phyloP scores from a whole-genome alignment of 2,797 vertebrate species.

The Babyrousa celebensis region DNA sequence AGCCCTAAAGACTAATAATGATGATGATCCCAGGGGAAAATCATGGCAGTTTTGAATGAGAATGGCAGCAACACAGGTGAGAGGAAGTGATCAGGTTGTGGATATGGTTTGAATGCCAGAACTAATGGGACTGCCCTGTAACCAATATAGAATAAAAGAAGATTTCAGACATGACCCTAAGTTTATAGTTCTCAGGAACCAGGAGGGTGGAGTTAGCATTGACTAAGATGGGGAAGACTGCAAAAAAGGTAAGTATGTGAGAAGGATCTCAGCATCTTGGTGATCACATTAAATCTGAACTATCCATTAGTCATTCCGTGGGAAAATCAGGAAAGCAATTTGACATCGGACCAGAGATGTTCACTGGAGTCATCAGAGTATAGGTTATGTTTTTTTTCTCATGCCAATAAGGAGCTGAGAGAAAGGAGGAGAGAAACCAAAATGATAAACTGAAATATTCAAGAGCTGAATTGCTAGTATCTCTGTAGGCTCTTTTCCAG shows the following conservation, averaged over 20 bases:
- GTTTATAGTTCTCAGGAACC: neutral
- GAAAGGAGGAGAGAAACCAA: neutral
- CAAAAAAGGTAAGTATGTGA: neutral
- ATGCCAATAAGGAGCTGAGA: conserved; percentile 30
- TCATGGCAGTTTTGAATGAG: neutral
- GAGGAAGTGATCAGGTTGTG: neutral
- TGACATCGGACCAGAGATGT: neutral
- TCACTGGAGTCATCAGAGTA: neutral
- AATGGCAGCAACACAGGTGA: neutral
- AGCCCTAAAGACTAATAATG: too few relatives aligned
- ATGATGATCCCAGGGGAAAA: neutral
- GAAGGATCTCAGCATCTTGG: neutral
- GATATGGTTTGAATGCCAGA: neutral
- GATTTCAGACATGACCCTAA: neutral
- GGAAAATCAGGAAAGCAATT: neutral
- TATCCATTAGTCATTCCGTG: neutral
- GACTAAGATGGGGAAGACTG: neutral
- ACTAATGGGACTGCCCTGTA: neutral
- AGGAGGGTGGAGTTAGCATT: neutral
- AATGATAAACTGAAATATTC: conserved; percentile 41
- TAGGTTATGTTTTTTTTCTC: neutral
- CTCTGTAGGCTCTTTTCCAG: neutral
- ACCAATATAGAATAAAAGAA: neutral
- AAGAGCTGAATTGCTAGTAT: neutral
- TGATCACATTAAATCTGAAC: neutral